Base-by-base conservation (phyloP, 2,113 vertebrate species). In the Illadopsis cleaveri region DNA sequence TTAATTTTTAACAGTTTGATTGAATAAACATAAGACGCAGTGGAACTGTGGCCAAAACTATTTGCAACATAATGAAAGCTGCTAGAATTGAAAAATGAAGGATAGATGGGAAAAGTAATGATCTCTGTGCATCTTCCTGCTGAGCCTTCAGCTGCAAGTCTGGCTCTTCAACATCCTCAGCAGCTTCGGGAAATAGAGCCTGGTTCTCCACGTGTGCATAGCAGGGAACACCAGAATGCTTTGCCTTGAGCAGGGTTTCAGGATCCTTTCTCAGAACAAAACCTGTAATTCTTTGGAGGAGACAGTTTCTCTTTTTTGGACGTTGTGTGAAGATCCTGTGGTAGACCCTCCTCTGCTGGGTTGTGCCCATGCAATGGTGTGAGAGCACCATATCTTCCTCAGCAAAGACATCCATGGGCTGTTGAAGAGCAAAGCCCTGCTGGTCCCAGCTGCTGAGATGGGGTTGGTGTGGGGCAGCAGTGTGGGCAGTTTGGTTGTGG, bases 341-440 rank as follows among this genome's bases (percentile, higher is more conserved):
- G 4, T 2, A 28, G 42, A 31, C 12, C 12, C 11, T 65, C 0
- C 0, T 24, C 62, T n/a, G 0, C 4, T 54, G 45, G 20, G 28
- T 54, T 60, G 35, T 82, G 57, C 38, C 31, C 4, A 0, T 0
- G 6, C 0, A 0, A 0, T 9, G 38, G 14, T 33, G 44, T 35
- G 57, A 37, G 35, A 68, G 33, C 47, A 37, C 14, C 0, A 0
- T 37, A 42, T n/a, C 5, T 15, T 35, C 42, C 53, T 69, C 4
- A 12, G n/a, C 9, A 14, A 28, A 20, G 42, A 3, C 6, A 1
- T 24, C 57, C 62, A 20, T 30, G 47, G 25, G 28, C 40, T 15
- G 19, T 9, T 38, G 17, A 28, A 30, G 40, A 68, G 76, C 51
- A 18, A 50, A 81, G 38, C 25, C 7, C 40, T 70, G 47, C 73